A percentile compares a stretch with the other conserved stretches of the same genome.
Conservation (phyloP, 2,797 vertebrate species). For the Pseudotriccus pelzelni region DNA sequence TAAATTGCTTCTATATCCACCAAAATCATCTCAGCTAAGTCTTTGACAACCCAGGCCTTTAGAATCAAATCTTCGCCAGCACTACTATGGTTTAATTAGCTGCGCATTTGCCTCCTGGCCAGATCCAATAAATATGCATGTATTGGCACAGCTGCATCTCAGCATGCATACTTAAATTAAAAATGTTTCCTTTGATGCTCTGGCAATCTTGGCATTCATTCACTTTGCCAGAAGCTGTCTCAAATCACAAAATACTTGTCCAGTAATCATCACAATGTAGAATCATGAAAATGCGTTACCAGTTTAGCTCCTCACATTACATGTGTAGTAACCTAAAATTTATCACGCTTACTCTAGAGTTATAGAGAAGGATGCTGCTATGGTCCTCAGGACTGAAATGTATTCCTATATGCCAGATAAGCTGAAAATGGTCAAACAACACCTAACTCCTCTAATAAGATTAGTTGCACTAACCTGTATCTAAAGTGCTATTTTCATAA, state of each 20-base stretch:
- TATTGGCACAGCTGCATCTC: slow-evolving; percentile 79
- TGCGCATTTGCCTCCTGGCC: slow-evolving; percentile 74
- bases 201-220: slow-evolving; percentile 70
- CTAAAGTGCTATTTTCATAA: background rate
- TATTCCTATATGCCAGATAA: background rate
- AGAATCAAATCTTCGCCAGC: slow-evolving; percentile 54
- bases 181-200: slow-evolving; percentile 73
- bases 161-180: slow-evolving; percentile 77
- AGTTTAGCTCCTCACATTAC: background rate
- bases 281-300: slow-evolving; percentile 23
- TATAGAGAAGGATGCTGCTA: background rate
- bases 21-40: slow-evolving; percentile 12
- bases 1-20: slow-evolving; percentile 36
- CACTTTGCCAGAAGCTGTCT: slow-evolving; percentile 72
- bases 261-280: slow-evolving; percentile 54
- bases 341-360: background rate
- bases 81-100: slow-evolving; percentile 72
- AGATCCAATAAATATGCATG: slow-evolving; percentile 78
- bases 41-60: slow-evolving; percentile 11
- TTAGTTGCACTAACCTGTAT: background rate
- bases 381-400: background rate
- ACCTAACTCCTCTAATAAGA: background rate
- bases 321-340: background rate
- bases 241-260: slow-evolving; percentile 69
- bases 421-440: background rate